These are phyloP conservation scores for Solenopsis fugax DNA, from an alignment of 1,140 invertebrate genomes.

Conservation along the genomic window DNA sequence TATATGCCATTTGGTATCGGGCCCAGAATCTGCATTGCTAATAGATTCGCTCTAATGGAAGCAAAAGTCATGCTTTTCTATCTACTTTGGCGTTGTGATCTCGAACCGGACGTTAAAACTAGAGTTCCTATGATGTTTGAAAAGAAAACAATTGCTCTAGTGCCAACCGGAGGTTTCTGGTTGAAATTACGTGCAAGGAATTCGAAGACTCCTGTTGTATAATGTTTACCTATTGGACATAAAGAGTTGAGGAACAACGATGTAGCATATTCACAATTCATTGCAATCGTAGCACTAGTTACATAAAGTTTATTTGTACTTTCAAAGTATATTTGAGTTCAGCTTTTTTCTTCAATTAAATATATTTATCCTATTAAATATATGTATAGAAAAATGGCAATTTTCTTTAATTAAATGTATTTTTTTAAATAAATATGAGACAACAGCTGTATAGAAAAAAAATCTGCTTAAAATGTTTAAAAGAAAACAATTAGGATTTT, in stretches of 20 bases:
- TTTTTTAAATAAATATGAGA: too few relatives aligned
- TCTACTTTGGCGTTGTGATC: slow-evolving; percentile 73
- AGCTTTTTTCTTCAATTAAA: too few relatives aligned
- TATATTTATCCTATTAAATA: too few relatives aligned
- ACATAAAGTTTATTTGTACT: too few relatives aligned
- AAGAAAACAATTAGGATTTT: too few relatives aligned
- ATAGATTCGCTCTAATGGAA: slow-evolving; percentile 79
- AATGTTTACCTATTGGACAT: background rate
- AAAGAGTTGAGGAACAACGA: background rate
- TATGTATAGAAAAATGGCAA: too few relatives aligned
- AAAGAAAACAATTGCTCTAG: background rate
- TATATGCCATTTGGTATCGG: slow-evolving; percentile 82
- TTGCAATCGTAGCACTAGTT: too few relatives aligned
- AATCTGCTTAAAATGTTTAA: too few relatives aligned
- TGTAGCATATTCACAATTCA: too few relatives aligned
- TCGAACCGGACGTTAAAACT: slow-evolving; percentile 73
- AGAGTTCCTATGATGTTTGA: slow-evolving; percentile 65
- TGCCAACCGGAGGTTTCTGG: slow-evolving; percentile 62
- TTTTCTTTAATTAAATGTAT: too few relatives aligned
- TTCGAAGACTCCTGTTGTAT: background rate
- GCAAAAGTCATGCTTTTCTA: slow-evolving; percentile 77
- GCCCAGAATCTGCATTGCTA: slow-evolving; percentile 85
- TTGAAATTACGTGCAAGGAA: slow-evolving; percentile 24
- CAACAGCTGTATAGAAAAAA: too few relatives aligned
- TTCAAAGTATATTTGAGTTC: too few relatives aligned